A percentile compares a stretch with the other conserved stretches of the same genome.
Conservation (phyloP, 2,797 vertebrate genomes). For the Nyctibius grandis region DNA sequence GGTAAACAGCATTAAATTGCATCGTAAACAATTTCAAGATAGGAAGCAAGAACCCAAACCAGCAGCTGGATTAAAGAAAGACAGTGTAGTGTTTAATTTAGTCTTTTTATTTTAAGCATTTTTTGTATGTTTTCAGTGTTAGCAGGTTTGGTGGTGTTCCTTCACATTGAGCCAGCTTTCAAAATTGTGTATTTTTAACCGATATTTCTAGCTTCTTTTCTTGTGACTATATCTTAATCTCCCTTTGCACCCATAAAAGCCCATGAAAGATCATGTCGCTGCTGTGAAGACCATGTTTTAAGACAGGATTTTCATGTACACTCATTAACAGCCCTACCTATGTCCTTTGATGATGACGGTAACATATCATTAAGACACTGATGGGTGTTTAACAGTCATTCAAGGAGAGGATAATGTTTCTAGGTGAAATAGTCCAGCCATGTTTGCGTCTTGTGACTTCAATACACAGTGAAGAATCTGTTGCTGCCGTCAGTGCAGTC, state of each 20-base stretch:
- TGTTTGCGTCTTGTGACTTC: not conserved
- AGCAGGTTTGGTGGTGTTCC: not conserved
- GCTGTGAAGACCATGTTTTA: not conserved
- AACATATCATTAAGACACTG: not conserved
- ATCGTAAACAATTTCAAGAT: not conserved
- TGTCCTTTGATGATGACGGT: rapidly evolving
- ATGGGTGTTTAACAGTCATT: not conserved
- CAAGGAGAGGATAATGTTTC: not conserved
- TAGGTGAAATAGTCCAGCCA: not conserved
- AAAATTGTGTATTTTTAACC: not conserved
- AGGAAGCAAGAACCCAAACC: not conserved
- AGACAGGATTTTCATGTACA: not conserved
- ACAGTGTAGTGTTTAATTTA: not conserved
- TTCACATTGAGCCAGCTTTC: not conserved
- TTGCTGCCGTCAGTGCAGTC: not conserved
- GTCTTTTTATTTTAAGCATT: not conserved
- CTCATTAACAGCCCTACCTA: not conserved
- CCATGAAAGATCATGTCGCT: rapidly evolving
- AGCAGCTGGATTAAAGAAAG: not conserved
- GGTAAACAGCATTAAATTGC: not conserved
- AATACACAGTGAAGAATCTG: not conserved
- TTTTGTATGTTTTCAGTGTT: not conserved
- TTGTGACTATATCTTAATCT: not conserved
- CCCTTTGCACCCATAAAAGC: not conserved
- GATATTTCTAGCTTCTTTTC: not conserved